A percentile compares a stretch with the other conserved stretches of the same genome.
phyloP scores from a whole-genome alignment of 1,140 invertebrate genomes.

The Platyscapa corneri region DNA sequence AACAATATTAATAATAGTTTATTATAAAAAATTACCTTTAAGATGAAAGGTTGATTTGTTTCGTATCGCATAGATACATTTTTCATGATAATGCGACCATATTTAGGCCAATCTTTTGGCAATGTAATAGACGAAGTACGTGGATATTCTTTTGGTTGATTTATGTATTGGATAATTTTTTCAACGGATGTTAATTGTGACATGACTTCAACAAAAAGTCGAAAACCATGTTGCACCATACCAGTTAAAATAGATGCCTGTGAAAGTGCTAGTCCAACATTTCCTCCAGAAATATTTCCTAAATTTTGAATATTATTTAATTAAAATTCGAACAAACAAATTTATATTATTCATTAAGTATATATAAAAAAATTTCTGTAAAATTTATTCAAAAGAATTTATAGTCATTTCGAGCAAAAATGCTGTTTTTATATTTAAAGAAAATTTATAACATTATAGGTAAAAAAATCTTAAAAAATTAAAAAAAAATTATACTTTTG shows the following conservation, averaged over 20 bases:
- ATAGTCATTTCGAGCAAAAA: too few relatives aligned
- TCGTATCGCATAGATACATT: constrained; percentile 82
- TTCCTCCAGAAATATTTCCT: constrained; percentile 71
- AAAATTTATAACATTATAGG: too few relatives aligned
- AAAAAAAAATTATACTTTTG: not conserved
- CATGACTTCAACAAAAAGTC: constrained; percentile 82
- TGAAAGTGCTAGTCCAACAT: constrained; percentile 88
- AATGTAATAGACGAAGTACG: constrained; percentile 66
- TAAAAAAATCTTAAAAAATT: too few relatives aligned
- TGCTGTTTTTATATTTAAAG: too few relatives aligned
- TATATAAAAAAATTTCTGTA: too few relatives aligned
- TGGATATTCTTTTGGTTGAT: constrained; percentile 77
- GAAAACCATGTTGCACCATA: constrained; percentile 88
- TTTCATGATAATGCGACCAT: constrained; percentile 73
- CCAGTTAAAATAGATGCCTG: constrained; percentile 87
- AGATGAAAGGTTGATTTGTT: constrained; percentile 77
- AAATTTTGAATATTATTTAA: too few relatives aligned
- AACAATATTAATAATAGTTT: too few relatives aligned
- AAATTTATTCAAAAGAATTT: too few relatives aligned
- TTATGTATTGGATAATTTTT: constrained; percentile 84
- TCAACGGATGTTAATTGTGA: constrained; percentile 90
- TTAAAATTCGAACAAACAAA: too few relatives aligned
- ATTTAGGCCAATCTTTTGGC: constrained; percentile 72
- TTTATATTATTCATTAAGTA: too few relatives aligned
- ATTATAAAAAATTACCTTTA: constrained; percentile 76